These are phyloP conservation scores for Epinephelus malabaricus DNA, from an alignment of 2,797 vertebrate species.

Conservation along the genomic window DNA sequence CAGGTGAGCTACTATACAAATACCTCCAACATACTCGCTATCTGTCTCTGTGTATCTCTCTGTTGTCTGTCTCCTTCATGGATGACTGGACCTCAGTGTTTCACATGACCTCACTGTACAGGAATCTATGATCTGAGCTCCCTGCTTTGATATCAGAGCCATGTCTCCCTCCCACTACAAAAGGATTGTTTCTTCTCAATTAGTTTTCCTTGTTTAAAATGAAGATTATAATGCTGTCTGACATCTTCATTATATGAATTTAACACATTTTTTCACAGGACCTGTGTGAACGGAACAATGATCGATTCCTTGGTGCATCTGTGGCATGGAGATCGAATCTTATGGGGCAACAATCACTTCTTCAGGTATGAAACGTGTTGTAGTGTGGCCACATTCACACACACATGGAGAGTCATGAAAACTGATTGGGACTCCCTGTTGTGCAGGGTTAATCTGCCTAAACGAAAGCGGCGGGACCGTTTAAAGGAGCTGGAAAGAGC, in stretches of 20 bases:
- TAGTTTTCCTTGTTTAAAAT: conserved; percentile 21
- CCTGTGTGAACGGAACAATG: conserved; percentile 95
- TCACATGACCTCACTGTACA: conserved; percentile 75
- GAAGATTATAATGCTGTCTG: conserved; percentile 16
- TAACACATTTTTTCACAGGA: conserved; percentile 80
- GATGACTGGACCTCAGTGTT: conserved; percentile 66
- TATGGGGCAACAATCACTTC: conserved; percentile 99
- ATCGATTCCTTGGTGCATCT: conserved; percentile 90
- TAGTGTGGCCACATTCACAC: not conserved
- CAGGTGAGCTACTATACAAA: conserved; percentile 84
- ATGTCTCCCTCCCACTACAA: conserved; percentile 48
- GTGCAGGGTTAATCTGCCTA: conserved; percentile 94
- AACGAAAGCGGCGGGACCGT: conserved; percentile 94
- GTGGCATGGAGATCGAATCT: conserved; percentile 97
- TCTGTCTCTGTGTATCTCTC: conserved; percentile 10
- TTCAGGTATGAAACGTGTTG: conserved; percentile 88
- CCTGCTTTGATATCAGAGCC: conserved; percentile 72
- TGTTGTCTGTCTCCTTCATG: conserved; percentile 47
- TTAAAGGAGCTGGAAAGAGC: conserved; percentile 95
- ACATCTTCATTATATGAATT: conserved; percentile 12
- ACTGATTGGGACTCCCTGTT: conserved; percentile 2
- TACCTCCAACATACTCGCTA: not conserved
- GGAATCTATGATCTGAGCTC: conserved; percentile 69
- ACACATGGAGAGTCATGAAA: not conserved
- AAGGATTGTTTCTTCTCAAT: conserved; percentile 35